Evolutionary conservation across 2,888 invertebrate genomes (phyloP).

Genomic region (Dicranocentrus wangi): DNA sequence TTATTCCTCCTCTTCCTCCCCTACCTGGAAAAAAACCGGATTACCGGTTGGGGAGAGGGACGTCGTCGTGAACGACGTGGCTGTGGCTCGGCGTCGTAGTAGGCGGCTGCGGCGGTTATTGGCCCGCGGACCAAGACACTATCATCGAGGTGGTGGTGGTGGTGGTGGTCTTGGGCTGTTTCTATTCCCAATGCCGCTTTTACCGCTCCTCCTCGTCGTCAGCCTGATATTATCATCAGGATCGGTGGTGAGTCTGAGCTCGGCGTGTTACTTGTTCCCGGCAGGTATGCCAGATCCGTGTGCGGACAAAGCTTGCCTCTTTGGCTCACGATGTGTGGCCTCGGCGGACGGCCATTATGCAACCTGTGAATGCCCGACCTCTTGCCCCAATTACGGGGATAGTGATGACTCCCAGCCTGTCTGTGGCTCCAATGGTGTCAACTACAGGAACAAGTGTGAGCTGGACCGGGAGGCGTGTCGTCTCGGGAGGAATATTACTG

Average conservation of each 20-base stretch:
- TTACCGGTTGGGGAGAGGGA: constrained; percentile 12
- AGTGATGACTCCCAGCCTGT: constrained; percentile 86
- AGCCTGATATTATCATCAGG: constrained; percentile 36
- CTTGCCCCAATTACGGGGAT: constrained; percentile 88
- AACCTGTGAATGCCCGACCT: constrained; percentile 75
- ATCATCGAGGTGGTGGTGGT: neutral
- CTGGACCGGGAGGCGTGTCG: constrained; percentile 87
- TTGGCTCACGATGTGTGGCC: constrained; percentile 82
- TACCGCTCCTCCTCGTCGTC: constrained; percentile 24
- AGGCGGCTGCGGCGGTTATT: no score
- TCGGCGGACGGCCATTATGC: constrained; percentile 71
- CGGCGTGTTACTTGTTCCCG: constrained; percentile 75
- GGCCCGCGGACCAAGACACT: no score
- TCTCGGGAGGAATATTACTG: constrained; percentile 83
- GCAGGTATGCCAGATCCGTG: constrained; percentile 84
- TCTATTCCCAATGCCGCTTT: constrained; percentile 9
- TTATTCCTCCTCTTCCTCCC: no score
- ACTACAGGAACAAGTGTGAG: constrained; percentile 88
- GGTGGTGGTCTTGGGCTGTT: no score
- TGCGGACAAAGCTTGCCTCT: constrained; percentile 80
- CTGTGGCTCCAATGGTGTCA: constrained; percentile 77
- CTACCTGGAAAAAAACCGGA: constrained; percentile 45
- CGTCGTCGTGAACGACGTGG: neutral
- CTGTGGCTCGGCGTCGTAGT: no score
- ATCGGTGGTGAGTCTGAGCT: constrained; percentile 38